Base-by-base conservation (phyloP, 2,888 invertebrate genomes). In the Sinohyriopsis cumingii region DNA sequence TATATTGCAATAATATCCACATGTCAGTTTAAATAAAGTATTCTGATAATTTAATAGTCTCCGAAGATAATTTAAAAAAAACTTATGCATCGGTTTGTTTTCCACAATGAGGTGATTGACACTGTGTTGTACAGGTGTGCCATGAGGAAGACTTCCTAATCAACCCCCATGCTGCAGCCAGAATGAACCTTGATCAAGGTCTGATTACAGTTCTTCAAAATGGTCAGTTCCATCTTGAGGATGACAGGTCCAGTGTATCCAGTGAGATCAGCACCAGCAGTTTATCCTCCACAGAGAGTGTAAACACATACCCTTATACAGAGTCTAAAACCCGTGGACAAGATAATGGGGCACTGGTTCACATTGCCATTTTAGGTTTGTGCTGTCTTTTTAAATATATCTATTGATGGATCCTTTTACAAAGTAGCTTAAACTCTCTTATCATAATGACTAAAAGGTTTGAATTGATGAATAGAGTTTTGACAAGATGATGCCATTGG, bases 291-390 rank as follows among this genome's bases (percentile, higher is more conserved):
- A 64, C 61, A 53, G 60, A 71, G 59, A 73, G 73, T n/a, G 73
- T 75, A 7, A 77, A 75, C 54, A 75, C 78, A 6, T 68, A 73
- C 57, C 74, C 78, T 0, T 71, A 71, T 63, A 73, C 77, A 25
- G 69, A 77, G 19, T 78, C 80, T 28, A 71, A 73, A 9, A 73
- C 72, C 24, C 78, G 80, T 69, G 84, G 83, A 9, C 76, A 78
- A 25, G 88, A 88, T 73, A 87, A 87, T 75, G 85, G 84, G n/a
- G 87, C 87, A 24, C 61, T 87, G 6, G 83, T 82, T 7, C 77
- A 86, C 45, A 77, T 82, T 45, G 79, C 84, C 18, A 74, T 87
- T 33, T 70, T 87, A 70, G 88, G 88, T 88, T 63, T 67, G 78
- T 67, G 18, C 5, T 15, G n/a, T n/a, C 25, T 67, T 20, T 12